Base-by-base conservation (phyloP, 2,113 vertebrate genomes). In the Apistogramma diplotaenia region DNA sequence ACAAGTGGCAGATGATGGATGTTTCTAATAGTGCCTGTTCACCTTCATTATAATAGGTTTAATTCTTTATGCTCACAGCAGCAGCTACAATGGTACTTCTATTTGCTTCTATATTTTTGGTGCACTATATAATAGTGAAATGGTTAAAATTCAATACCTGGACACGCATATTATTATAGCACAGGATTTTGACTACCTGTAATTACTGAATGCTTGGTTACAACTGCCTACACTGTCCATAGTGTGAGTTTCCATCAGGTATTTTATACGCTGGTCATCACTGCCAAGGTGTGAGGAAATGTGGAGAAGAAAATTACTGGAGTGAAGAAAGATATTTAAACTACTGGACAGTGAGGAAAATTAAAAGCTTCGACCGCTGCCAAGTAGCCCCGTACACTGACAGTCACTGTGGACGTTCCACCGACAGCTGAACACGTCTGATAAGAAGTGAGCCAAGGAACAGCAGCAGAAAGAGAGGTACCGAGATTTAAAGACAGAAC, bases 381-480 rank as follows among this genome's bases (percentile, higher is more conserved):
- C 93, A 93, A 89, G 88, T 82, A 77, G 76, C 84, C 80, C 43
- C 53, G 78, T 88, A 83, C 85, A 76, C 81, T 82, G 79, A 82
- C 67, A 40, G 88, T 90, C 94, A 92, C 87, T 67, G 78, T 67
- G 92, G 94, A 93, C 76, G 49, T 81, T 91, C 88, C 76, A 85
- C 59, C 65, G 59, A 89, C 94, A 95, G 94, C 95, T 96, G 94
- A 91, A 91, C 73, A 43, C 6, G 86, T 73, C 88, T 85, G 95
- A 96, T 96, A 95, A 96, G 93, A 85, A 67, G 46, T 31, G 61
- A 90, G 93, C 93, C 91, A 93, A 90, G 79, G 85, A 86, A 77
- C 76, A 65, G 75, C 72, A 60, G 46, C 70, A 85, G 80, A 73
- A 80, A 87, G 72, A 90, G 86, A 91, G 73, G 83, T 82, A 79